Percentiles rank a stretch among this genome's conserved stretches.
Evolutionary conservation across 1,140 invertebrate genomes (phyloP).

Genomic region (Agrypnia vestita): DNA sequence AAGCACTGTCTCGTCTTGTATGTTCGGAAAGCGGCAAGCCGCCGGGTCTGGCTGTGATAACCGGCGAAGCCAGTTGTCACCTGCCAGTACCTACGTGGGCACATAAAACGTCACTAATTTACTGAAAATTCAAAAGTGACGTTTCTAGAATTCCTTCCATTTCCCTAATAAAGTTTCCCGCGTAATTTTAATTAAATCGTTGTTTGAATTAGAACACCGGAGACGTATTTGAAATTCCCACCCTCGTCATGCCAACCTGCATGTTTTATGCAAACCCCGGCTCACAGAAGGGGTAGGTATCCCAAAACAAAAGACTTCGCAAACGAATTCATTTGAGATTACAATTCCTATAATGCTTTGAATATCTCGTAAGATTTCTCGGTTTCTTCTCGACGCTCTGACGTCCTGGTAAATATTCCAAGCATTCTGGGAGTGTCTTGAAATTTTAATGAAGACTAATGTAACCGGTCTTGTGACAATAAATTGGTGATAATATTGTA

Average conservation of each 20-base stretch:
- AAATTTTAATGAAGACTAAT: too few species aligned
- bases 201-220: slow-evolving; percentile 58
- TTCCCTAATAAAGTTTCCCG: slow-evolving; percentile 52
- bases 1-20: too few species aligned
- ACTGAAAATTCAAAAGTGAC: background rate
- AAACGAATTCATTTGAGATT: slow-evolving; percentile 21
- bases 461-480: too few species aligned
- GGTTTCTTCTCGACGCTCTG: background rate
- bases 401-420: too few species aligned
- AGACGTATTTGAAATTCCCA: slow-evolving; percentile 53
- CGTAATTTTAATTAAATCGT: slow-evolving; percentile 60
- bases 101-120: background rate
- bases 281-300: background rate
- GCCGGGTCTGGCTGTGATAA: too few species aligned
- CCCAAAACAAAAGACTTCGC: slow-evolving; percentile 27
- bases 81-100: too few species aligned
- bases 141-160: slow-evolving; percentile 13
- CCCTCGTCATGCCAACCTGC: slow-evolving; percentile 4
- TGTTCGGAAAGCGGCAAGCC: too few species aligned
- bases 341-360: slow-evolving; percentile 42
- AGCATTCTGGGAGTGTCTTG: too few species aligned
- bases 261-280: slow-evolving; percentile 41
- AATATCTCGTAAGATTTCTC: slow-evolving; percentile 24
- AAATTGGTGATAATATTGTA: too few species aligned
- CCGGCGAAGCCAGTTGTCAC: too few species aligned